phyloP scores from a whole-genome alignment of 2,888 invertebrate species.

The Sabatieria punctata region DNA sequence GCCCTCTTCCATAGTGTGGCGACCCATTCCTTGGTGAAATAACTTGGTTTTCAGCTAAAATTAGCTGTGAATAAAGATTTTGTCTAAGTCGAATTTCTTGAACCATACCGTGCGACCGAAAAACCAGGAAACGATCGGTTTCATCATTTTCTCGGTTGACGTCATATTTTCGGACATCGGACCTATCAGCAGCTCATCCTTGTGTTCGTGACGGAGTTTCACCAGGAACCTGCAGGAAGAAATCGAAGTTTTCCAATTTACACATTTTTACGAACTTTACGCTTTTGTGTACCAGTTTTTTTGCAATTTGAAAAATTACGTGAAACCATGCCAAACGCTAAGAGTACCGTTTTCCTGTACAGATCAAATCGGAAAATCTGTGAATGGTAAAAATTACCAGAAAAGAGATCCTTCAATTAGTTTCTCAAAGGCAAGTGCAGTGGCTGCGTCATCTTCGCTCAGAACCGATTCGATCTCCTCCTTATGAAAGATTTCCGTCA shows the following conservation, averaged over 20 bases:
- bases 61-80: neutral
- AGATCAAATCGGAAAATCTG: no score
- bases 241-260: no score
- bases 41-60: neutral
- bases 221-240: no score
- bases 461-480: neutral
- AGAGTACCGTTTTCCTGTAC: no score
- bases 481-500: slow-evolving; percentile 30
- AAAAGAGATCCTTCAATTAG: neutral
- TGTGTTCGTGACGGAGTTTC: neutral
- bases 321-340: neutral
- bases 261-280: no score
- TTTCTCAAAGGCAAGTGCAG: neutral
- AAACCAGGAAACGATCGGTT: no score
- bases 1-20: neutral
- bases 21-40: neutral
- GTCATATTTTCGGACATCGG: neutral
- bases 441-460: neutral
- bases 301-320: neutral
- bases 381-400: neutral
- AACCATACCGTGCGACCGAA: neutral
- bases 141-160: no score
- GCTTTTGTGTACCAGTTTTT: neutral
- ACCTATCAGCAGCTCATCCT: neutral
- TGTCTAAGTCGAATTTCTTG: neutral